phyloP scores from a whole-genome alignment of 2,113 vertebrate species.

The Hippocampus mohnikei region DNA sequence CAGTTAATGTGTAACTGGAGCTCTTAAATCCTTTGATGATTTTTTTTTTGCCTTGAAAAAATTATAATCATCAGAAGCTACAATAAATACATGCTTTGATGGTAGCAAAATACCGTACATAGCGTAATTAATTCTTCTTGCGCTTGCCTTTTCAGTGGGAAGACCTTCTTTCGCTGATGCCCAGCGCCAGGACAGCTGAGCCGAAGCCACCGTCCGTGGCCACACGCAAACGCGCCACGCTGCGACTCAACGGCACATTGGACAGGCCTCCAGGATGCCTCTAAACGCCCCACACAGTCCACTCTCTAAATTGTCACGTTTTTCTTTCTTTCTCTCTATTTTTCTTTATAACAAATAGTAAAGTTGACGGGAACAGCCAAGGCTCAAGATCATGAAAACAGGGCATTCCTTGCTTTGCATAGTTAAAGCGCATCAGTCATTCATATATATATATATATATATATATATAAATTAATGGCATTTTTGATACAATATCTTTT shows the following conservation, averaged over 20 bases:
- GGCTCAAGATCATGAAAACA: conserved; percentile 50
- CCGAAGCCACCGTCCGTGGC: conserved; percentile 22
- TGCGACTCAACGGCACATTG: conserved; percentile 41
- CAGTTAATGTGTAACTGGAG: conserved; percentile 28
- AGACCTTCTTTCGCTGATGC: conserved; percentile 90
- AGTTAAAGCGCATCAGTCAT: conserved; percentile 72
- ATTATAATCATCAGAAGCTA: not conserved
- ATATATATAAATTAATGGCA: conserved; percentile 33
- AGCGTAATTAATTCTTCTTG: not conserved
- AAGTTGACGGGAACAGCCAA: conserved; percentile 41
- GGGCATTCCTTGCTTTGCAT: conserved; percentile 72
- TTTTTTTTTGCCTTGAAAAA: not conserved
- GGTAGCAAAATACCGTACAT: too few relatives aligned
- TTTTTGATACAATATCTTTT: conserved; percentile 76
- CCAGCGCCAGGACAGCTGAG: not conserved
- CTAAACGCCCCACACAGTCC: conserved; percentile 28
- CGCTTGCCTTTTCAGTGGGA: conserved; percentile 78
- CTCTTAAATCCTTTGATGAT: too few relatives aligned
- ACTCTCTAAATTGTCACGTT: conserved; percentile 27
- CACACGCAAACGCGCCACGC: conserved; percentile 33
- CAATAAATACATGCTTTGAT: not conserved
- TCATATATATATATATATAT: conserved; percentile 70
- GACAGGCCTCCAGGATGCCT: conserved; percentile 51
- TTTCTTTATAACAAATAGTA: conserved; percentile 34
- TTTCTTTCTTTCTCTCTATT: conserved; percentile 16